A percentile compares a stretch with the other conserved stretches of the same genome.
Evolutionary conservation across 2,888 invertebrate genomes (phyloP).

Genomic region (Allophyes oxyacanthae): DNA sequence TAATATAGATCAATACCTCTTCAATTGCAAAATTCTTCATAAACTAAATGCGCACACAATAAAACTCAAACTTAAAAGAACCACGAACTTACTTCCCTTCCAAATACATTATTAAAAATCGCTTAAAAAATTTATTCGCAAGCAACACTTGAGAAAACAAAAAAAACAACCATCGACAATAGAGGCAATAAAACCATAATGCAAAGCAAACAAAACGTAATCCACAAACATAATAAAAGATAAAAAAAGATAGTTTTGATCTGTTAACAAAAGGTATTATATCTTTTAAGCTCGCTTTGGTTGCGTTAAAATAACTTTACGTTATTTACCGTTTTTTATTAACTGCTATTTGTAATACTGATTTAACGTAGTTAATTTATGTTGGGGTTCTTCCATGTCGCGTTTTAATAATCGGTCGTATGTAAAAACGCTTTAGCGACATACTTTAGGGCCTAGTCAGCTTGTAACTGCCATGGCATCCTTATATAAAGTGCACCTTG

Average conservation of each 20-base stretch:
- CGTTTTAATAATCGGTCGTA: constrained; percentile 26
- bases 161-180: constrained; percentile 48
- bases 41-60: constrained; percentile 26
- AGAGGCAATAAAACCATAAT: constrained; percentile 51
- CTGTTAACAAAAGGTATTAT: constrained; percentile 52
- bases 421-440: neutral
- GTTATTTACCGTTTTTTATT: constrained; percentile 38
- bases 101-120: constrained; percentile 26
- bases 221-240: constrained; percentile 59
- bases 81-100: constrained; percentile 8
- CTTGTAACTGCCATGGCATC: too few species aligned
- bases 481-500: too few species aligned
- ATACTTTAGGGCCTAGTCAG: too few species aligned
- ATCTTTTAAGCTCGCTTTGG: constrained; percentile 45
- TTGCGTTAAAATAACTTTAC: constrained; percentile 41
- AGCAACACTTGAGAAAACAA: constrained; percentile 61
- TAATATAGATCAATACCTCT: constrained; percentile 10
- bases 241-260: constrained; percentile 63
- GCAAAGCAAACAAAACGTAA: constrained; percentile 55
- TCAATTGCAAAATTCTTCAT: neutral
- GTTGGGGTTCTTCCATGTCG: constrained; percentile 10
- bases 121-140: constrained; percentile 38
- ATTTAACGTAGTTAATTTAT: constrained; percentile 39
- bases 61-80: constrained; percentile 16
- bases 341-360: constrained; percentile 36